Conservation (phyloP, 1,140 invertebrate genomes). For the Belonocnema kinseyi region DNA sequence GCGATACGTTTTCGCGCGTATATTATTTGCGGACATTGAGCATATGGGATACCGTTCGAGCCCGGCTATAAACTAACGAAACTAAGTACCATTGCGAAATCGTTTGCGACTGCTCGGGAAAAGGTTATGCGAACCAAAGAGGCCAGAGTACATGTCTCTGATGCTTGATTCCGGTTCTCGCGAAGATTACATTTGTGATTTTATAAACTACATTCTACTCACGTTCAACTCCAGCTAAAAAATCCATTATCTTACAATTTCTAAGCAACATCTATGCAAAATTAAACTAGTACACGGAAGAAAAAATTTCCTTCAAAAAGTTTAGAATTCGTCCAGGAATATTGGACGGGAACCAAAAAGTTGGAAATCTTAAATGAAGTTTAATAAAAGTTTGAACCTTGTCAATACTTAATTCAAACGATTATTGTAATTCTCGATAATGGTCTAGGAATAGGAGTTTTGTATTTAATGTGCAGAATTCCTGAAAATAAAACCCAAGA, state of each 20-base stretch:
- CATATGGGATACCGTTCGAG: slow-evolving; percentile 35
- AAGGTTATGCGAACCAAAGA: slow-evolving; percentile 55
- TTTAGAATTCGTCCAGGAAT: too few relatives aligned
- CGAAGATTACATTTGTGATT: slow-evolving; percentile 9
- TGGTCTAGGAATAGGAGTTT: too few relatives aligned
- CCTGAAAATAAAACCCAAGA: too few relatives aligned
- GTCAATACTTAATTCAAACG: too few relatives aligned
- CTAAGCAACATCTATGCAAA: not conserved
- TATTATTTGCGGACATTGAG: slow-evolving; percentile 55
- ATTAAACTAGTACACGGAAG: too few relatives aligned
- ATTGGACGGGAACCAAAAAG: too few relatives aligned
- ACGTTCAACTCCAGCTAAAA: not conserved
- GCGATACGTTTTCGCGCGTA: slow-evolving; percentile 58
- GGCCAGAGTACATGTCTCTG: not conserved
- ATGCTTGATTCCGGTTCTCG: slow-evolving; percentile 25
- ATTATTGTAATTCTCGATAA: too few relatives aligned
- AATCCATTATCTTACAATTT: not conserved
- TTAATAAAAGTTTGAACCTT: too few relatives aligned
- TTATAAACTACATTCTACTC: slow-evolving; percentile 24
- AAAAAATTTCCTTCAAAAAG: too few relatives aligned
- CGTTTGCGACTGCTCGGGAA: slow-evolving; percentile 36
- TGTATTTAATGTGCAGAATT: too few relatives aligned
- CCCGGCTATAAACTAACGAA: slow-evolving; percentile 60
- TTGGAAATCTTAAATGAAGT: too few relatives aligned
- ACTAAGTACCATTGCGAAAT: slow-evolving; percentile 61